Conservation (phyloP, 2,113 vertebrate species). For the Litocranius walleri region DNA sequence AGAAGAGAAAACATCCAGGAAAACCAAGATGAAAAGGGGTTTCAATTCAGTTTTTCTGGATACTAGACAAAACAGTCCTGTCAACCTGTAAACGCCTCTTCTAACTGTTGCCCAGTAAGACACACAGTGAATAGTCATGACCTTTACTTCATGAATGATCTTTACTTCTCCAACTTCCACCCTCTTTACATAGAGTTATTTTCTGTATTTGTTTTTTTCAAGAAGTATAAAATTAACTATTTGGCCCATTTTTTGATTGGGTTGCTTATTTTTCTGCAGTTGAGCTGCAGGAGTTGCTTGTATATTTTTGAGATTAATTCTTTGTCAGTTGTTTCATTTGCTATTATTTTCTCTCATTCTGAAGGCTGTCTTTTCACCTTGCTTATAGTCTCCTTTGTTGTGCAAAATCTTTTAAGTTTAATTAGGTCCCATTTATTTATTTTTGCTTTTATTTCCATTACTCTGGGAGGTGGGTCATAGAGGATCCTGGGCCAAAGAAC, state of each 20-base stretch:
- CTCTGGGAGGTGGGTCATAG: neutral
- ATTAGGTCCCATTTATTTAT: neutral
- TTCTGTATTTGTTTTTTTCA: neutral
- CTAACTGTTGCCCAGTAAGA: neutral
- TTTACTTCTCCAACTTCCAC: neutral
- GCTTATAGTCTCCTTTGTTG: neutral
- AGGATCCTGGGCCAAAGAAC: neutral
- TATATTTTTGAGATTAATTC: neutral
- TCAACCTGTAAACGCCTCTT: neutral
- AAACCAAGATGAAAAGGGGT: conserved; percentile 10
- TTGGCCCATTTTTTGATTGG: neutral
- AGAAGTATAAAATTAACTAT: neutral
- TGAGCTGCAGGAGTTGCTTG: neutral
- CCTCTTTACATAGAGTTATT: neutral
- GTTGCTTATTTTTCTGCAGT: neutral
- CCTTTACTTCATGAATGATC: neutral
- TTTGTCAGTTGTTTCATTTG: neutral
- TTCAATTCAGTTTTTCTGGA: neutral
- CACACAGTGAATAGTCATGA: neutral
- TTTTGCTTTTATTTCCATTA: neutral
- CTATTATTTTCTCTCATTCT: neutral
- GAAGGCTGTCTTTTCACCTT: neutral
- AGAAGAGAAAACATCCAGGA: neutral
- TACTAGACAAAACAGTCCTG: neutral
- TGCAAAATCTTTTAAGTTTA: neutral